Evolutionary conservation across 2,888 invertebrate genomes (phyloP).

Genomic region (Metalampra italica): DNA sequence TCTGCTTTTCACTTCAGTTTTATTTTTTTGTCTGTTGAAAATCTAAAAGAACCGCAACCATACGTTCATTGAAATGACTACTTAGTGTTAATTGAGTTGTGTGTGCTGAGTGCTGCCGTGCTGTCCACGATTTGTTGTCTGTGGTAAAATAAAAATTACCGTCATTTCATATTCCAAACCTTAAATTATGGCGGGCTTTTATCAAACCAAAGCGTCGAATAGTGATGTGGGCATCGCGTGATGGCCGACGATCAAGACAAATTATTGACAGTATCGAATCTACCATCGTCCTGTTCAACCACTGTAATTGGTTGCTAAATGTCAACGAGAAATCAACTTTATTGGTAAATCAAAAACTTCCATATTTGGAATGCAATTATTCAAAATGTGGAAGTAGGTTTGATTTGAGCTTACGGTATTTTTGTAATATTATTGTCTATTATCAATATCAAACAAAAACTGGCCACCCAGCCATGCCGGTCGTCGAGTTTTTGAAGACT

Average conservation of each 20-base stretch:
- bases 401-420: too few relatives aligned
- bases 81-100: not conserved
- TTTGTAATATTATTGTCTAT: too few relatives aligned
- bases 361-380: not conserved
- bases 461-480: too few relatives aligned
- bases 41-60: too few relatives aligned
- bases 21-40: too few relatives aligned
- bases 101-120: not conserved
- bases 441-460: too few relatives aligned
- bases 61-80: not conserved
- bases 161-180: conserved; percentile 3
- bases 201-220: conserved; percentile 27
- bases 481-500: too few relatives aligned
- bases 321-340: conserved; percentile 32
- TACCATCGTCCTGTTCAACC: conserved; percentile 32
- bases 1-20: too few relatives aligned
- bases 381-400: too few relatives aligned
- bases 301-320: conserved; percentile 39
- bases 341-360: not conserved
- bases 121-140: not conserved
- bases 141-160: not conserved
- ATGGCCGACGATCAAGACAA: conserved; percentile 38
- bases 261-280: conserved; percentile 45
- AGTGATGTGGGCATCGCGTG: conserved; percentile 55
- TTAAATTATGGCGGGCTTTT: conserved; percentile 16